These are phyloP conservation scores for Crenichthys baileyi DNA, from an alignment of 2,797 vertebrate genomes.

Conservation along the genomic window DNA sequence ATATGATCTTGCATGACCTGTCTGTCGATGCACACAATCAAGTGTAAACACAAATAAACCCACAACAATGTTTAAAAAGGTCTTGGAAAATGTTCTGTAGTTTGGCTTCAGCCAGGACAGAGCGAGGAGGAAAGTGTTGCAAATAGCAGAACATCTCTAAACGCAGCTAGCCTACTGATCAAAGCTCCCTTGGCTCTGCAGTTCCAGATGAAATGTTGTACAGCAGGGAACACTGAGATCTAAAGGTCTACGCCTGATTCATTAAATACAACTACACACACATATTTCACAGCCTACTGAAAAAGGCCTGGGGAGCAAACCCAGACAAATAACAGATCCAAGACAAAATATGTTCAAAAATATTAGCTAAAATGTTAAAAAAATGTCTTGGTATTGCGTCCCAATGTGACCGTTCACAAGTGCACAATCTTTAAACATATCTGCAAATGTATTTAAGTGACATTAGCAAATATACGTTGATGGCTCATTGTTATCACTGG, in stretches of 20 bases:
- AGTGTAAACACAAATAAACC: neutral
- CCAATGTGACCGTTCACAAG: neutral
- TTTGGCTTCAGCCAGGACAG: neutral
- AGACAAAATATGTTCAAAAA: neutral
- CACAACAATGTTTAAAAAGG: neutral
- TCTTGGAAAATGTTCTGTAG: neutral
- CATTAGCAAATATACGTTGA: neutral
- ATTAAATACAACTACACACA: neutral
- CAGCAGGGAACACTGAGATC: constrained; percentile 18
- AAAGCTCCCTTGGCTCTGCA: constrained; percentile 30
- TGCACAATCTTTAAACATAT: neutral
- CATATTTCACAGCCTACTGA: neutral
- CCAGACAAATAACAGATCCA: neutral
- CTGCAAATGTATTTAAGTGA: too few species aligned
- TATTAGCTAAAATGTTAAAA: neutral
- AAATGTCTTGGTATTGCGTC: neutral
- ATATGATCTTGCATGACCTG: neutral
- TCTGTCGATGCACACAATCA: neutral
- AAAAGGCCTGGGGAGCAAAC: neutral
- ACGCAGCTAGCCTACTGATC: constrained; percentile 36
- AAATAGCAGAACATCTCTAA: constrained; percentile 31
- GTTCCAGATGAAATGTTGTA: constrained; percentile 38
- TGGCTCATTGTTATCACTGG: neutral
- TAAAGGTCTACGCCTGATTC: constrained; percentile 21
- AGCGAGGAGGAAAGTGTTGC: constrained; percentile 17